Evolutionary conservation across 2,113 vertebrate species (phyloP), one percentile per base, ranked within the genome.

Genomic region (Peucedramus taeniatus): DNA sequence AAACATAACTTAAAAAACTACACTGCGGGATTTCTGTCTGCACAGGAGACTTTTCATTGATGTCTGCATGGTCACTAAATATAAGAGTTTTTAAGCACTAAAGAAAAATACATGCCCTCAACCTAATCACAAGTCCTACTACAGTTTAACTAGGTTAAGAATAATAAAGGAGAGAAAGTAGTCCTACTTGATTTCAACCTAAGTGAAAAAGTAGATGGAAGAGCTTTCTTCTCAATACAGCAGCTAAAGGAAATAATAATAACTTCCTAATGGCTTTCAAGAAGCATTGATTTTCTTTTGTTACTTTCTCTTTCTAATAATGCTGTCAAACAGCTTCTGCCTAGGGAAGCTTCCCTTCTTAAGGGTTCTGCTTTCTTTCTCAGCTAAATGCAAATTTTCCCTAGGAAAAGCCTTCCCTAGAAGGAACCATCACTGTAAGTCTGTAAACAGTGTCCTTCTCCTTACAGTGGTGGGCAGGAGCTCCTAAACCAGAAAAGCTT

Each of bases 31-130:
- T 82, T 40, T 83, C 61, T 75, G 28, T 74, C 54, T 80, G 50
- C 60, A 94, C 82, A 89, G 83, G 50, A 95, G 57, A 83, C 60
- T 86, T 92, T 49, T 94, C 70, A 13, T 92, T 89, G 83, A 95
- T 88, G 68, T 70, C 56, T 84, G 72, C 72, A 77, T 51, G 21
- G 66, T 88, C 82, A 96, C 45, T 83, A 96, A 86, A 93, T 81
- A 95, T 40, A 93, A 40, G 27, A 51, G 50, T 91, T 97, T 96
- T 96, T 90, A 93, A 79, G 50, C 87, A 64, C 53, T 74, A 91
- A 54, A 40, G 57, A 57, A 93, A 95, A 96, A 71, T n/a, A 89
- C 40, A 84, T 9, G 60, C 54, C 87, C 15, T 79, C 35, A 72
- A 33, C 13, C 35, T 74, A 57, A 45, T 91, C 47, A 40, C 15